phyloP scores from a whole-genome alignment of 1,140 invertebrate species.

The Anoplolepis gracilipes region DNA sequence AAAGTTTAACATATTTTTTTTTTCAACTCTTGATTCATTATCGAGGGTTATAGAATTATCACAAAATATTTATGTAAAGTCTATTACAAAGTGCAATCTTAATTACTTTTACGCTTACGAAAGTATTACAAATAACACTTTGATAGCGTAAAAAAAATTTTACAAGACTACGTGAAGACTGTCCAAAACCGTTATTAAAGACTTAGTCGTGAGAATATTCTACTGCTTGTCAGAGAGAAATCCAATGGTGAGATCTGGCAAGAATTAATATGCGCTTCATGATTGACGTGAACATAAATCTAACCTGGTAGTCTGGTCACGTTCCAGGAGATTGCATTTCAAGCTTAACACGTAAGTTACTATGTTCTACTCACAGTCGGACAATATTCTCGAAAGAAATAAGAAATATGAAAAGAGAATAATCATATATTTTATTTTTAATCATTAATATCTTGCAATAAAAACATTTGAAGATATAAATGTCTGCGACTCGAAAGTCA shows the following conservation, averaged over 20 bases:
- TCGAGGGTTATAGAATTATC: not conserved
- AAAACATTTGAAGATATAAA: not conserved
- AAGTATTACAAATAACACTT: slow-evolving; percentile 10
- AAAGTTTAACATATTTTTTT: not conserved
- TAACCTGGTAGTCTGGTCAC: slow-evolving; percentile 58
- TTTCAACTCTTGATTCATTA: not conserved
- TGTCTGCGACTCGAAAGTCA: not conserved
- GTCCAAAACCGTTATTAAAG: slow-evolving; percentile 48
- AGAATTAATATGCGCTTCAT: slow-evolving; percentile 56
- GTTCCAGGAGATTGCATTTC: slow-evolving; percentile 56
- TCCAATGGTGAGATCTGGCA: slow-evolving; percentile 43
- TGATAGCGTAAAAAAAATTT: slow-evolving; percentile 25
- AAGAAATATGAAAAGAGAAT: not conserved
- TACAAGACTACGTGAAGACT: slow-evolving; percentile 9
- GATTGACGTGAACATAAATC: slow-evolving; percentile 62
- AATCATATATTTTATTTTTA: not conserved
- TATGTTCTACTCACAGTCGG: slow-evolving; percentile 4
- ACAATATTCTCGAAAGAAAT: slow-evolving; percentile 28
- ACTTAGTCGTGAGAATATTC: slow-evolving; percentile 26
- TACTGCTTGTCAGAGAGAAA: slow-evolving; percentile 20
- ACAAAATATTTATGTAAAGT: not conserved
- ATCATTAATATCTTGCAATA: slow-evolving; percentile 1
- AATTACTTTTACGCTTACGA: slow-evolving; percentile 2
- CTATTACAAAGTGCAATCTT: not conserved
- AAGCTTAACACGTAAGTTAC: slow-evolving; percentile 54